These are phyloP conservation scores for Clarias laeviceps DNA, from an alignment of 2,797 vertebrate genomes.

Conservation along the genomic window DNA sequence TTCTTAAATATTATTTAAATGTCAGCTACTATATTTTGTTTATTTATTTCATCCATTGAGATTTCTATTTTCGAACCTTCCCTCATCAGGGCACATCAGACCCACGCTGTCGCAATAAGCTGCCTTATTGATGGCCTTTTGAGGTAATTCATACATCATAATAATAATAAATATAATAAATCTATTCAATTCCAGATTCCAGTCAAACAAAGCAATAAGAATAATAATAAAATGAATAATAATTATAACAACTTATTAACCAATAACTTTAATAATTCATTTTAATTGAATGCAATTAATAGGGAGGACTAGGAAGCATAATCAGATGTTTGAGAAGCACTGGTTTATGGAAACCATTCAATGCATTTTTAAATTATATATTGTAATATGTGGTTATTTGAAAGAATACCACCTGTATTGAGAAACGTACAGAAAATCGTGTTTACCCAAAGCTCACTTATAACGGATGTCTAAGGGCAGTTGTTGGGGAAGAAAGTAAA, in stretches of 20 bases:
- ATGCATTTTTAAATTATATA: too few species aligned
- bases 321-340: neutral
- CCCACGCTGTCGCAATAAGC: neutral
- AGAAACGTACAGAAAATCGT: neutral
- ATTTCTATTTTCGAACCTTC: neutral
- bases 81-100: neutral
- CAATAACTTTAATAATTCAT: neutral
- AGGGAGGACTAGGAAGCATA: neutral
- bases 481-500: neutral
- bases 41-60: neutral
- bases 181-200: neutral
- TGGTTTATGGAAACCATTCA: neutral
- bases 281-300: neutral
- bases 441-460: neutral
- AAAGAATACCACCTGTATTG: neutral
- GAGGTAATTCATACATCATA: neutral
- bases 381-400: neutral
- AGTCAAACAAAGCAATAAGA: neutral
- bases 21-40: neutral
- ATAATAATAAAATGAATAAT: conserved; percentile 2
- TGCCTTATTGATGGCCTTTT: neutral
- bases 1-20: neutral
- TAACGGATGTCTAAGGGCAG: conserved; percentile 1
- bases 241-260: neutral
- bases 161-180: neutral